Percentiles rank a stretch among this genome's conserved stretches.
These are phyloP conservation scores for Macropus fuliginosus DNA, from an alignment of 2,797 vertebrate species.

Conservation along the genomic window DNA sequence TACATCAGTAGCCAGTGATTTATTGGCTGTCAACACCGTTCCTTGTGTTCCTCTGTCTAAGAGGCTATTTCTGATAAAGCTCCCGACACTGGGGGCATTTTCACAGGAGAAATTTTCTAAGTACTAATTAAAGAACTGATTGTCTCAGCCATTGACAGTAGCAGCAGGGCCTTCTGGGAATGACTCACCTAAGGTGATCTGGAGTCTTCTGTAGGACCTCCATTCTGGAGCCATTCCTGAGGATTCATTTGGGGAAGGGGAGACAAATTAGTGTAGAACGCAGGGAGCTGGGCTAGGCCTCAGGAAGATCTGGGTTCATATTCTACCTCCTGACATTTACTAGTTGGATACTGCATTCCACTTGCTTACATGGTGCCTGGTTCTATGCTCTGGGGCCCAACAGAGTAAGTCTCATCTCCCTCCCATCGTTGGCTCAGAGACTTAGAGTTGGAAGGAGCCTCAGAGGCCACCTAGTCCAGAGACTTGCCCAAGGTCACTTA, in stretches of 20 bases:
- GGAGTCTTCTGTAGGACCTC: accelerated
- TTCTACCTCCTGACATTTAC: not conserved
- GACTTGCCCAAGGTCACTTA: not conserved
- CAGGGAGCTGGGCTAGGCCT: not conserved
- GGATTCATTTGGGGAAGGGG: not conserved
- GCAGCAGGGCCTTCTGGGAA: slow-evolving; percentile 10
- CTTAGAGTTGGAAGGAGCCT: not conserved
- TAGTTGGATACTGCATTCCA: not conserved
- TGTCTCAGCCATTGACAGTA: not conserved
- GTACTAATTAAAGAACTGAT: not conserved
- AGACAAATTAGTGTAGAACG: not conserved
- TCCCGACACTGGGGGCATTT: not conserved
- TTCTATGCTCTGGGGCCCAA: not conserved
- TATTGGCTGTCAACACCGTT: slow-evolving; percentile 13
- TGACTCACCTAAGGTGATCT: not conserved
- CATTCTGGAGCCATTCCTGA: not conserved
- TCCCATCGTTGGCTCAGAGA: not conserved
- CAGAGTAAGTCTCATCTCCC: not conserved
- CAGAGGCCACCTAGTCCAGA: not conserved
- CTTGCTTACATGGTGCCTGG: not conserved
- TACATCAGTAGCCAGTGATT: slow-evolving; percentile 59
- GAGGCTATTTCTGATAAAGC: slow-evolving; percentile 44
- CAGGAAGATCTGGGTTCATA: not conserved
- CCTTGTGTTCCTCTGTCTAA: not conserved
- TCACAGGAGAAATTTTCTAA: not conserved